These are phyloP conservation scores for Romanomermis culicivorax DNA, from an alignment of 2,888 invertebrate genomes.

Conservation along the genomic window DNA sequence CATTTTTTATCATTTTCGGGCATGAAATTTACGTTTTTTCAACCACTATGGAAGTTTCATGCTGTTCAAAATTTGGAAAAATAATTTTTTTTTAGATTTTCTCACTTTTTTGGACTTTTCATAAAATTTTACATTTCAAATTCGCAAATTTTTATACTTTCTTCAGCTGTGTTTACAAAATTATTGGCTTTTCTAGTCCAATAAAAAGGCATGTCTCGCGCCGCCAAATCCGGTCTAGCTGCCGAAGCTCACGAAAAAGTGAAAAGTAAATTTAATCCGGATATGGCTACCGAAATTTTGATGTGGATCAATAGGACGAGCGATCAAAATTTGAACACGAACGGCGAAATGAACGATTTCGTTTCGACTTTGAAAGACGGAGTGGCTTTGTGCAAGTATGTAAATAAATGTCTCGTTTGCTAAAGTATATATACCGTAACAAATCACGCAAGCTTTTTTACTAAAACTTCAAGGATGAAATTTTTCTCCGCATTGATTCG, in stretches of 20 bases:
- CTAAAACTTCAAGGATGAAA: no score
- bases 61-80: no score
- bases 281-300: constrained; percentile 68
- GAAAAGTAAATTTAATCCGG: constrained; percentile 88
- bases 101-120: no score
- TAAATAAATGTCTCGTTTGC: no score
- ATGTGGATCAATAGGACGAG: constrained; percentile 77
- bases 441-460: no score
- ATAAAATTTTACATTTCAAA: no score
- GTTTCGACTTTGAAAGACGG: constrained; percentile 70
- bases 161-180: neutral
- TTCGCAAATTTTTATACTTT: neutral
- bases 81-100: no score
- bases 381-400: constrained; percentile 68
- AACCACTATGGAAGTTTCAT: no score
- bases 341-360: constrained; percentile 80
- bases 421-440: no score
- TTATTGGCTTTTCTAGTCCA: neutral
- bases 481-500: neutral
- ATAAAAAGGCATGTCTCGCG: constrained; percentile 34
- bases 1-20: no score
- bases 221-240: constrained; percentile 76
- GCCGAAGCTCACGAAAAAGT: constrained; percentile 88
- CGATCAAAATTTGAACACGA: constrained; percentile 51
- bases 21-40: no score